Conservation (phyloP, 2,797 vertebrate species). For the Limosa lapponica region DNA sequence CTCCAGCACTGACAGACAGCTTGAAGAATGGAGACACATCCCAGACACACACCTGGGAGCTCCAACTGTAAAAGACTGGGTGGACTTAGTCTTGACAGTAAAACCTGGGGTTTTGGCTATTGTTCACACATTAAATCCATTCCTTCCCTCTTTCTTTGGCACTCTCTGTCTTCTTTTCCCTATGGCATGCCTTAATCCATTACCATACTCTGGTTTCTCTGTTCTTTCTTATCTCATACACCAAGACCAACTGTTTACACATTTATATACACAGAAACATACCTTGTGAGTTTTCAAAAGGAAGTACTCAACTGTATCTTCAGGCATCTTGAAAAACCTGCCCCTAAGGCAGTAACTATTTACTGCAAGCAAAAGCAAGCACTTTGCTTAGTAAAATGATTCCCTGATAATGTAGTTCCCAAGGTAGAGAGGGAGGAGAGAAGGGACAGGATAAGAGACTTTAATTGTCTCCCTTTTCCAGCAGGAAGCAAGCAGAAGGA, state of each 20-base stretch:
- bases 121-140: neutral
- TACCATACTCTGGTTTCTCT: neutral
- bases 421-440: neutral
- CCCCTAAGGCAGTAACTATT: neutral
- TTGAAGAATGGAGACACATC: neutral
- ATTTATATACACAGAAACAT: neutral
- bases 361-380: neutral
- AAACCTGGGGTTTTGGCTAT: neutral
- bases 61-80: neutral
- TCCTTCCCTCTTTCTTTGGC: neutral
- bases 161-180: neutral
- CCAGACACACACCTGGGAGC: neutral
- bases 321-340: neutral
- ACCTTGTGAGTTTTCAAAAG: neutral
- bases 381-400: slow-evolving; percentile 4
- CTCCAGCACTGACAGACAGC: neutral
- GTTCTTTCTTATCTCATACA: neutral
- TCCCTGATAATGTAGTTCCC: neutral
- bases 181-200: neutral
- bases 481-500: slow-evolving; percentile 35
- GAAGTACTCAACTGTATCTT: neutral
- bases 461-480: slow-evolving; percentile 36
- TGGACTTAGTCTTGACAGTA: neutral
- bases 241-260: neutral
- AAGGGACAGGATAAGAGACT: neutral